Percentiles rank a stretch among this genome's conserved stretches.
Conservation (phyloP, 1,140 invertebrate genomes). For the Micrasema longulum region DNA sequence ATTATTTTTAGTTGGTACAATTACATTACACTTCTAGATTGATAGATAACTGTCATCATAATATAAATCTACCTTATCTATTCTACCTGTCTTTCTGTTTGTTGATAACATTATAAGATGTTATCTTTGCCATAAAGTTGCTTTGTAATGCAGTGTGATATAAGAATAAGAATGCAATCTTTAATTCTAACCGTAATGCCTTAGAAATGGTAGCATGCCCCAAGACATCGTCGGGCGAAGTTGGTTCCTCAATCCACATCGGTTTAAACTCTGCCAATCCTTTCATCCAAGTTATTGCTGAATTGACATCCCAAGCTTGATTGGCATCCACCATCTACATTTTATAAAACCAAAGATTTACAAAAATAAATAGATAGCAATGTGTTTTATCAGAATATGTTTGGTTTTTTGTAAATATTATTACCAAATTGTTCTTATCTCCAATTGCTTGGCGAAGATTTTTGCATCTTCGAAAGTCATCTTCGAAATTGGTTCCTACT, state of each 20-base stretch:
- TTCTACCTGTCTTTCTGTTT: too few species aligned
- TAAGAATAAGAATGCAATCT: too few species aligned
- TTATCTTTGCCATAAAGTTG: too few species aligned
- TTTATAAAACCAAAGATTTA: too few species aligned
- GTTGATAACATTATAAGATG: too few species aligned
- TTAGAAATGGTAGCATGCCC: conserved; percentile 82
- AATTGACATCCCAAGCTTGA: conserved; percentile 88
- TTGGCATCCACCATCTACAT: conserved; percentile 93
- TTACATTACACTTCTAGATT: too few species aligned
- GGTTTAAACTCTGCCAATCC: conserved; percentile 79
- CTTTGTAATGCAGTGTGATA: too few species aligned
- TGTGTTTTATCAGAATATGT: neutral
- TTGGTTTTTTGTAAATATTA: conserved; percentile 2
- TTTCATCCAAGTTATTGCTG: conserved; percentile 90
- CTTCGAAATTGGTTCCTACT: conserved; percentile 84
- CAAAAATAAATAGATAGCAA: neutral
- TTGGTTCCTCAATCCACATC: conserved; percentile 94
- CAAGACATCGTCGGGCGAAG: conserved; percentile 89
- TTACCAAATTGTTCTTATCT: conserved; percentile 76
- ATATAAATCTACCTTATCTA: too few species aligned
- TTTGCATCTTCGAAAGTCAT: conserved; percentile 79
- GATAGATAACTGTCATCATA: too few species aligned
- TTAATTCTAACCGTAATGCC: conserved; percentile 70
- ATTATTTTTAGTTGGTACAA: too few species aligned
- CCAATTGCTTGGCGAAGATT: conserved; percentile 84